Percentiles rank a stretch among this genome's conserved stretches.
Evolutionary conservation across 2,113 vertebrate species (phyloP).

Genomic region (Heteronetta atricapilla): DNA sequence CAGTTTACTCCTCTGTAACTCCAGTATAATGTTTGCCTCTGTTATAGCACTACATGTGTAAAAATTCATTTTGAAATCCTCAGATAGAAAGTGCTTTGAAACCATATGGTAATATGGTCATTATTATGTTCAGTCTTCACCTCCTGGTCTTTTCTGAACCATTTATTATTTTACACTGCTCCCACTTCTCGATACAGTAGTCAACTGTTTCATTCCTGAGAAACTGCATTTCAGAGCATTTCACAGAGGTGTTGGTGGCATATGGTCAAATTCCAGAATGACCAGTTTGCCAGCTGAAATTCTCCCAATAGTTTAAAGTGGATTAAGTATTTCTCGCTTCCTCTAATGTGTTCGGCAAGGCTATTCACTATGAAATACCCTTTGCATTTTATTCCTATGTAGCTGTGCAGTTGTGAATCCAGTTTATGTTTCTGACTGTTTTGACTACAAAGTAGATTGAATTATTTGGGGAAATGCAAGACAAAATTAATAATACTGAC

Average conservation of each 20-base stretch:
- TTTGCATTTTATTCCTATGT: slow-evolving; percentile 27
- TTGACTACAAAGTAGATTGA: slow-evolving; percentile 61
- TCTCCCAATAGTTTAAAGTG: slow-evolving; percentile 21
- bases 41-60: not conserved
- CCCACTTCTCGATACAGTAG: slow-evolving; percentile 11
- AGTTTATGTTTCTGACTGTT: slow-evolving; percentile 62
- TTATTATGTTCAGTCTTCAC: not conserved
- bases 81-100: slow-evolving; percentile 12
- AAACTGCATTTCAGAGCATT: slow-evolving; percentile 20
- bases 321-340: slow-evolving; percentile 42
- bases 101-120: not conserved
- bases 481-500: slow-evolving; percentile 67
- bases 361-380: slow-evolving; percentile 22
- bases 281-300: slow-evolving; percentile 50
- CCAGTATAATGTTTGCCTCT: not conserved
- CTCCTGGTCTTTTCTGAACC: not conserved
- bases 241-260: slow-evolving; percentile 24
- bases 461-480: slow-evolving; percentile 55
- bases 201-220: slow-evolving; percentile 25
- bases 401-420: not conserved
- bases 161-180: slow-evolving; percentile 24
- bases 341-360: not conserved
- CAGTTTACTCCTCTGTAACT: slow-evolving; percentile 22
- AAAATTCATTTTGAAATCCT: not conserved
- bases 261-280: slow-evolving; percentile 49